Percentiles rank a stretch among this genome's conserved stretches.
phyloP scores from a whole-genome alignment of 1,140 invertebrate genomes.

The Heliconius himera region DNA sequence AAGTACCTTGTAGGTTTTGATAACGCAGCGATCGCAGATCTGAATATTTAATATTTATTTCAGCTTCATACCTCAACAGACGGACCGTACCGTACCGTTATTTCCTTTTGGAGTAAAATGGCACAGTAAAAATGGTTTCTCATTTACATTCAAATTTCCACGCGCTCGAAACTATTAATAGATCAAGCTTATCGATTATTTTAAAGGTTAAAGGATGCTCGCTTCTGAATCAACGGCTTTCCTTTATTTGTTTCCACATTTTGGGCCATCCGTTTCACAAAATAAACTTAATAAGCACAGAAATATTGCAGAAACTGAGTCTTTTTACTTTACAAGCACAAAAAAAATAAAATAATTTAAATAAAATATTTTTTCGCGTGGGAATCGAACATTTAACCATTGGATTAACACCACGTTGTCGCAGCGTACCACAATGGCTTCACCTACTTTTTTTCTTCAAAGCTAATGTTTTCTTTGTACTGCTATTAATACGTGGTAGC shows the following conservation, averaged over 20 bases:
- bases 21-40: too few species aligned
- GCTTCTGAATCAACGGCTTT: background rate
- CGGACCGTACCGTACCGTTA: too few species aligned
- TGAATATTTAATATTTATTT: too few species aligned
- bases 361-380: background rate
- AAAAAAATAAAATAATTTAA: background rate
- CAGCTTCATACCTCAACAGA: too few species aligned
- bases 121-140: background rate
- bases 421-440: background rate
- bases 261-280: background rate
- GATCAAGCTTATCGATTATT: background rate
- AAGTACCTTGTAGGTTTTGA: too few species aligned
- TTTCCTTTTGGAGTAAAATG: too few species aligned
- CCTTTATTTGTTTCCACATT: background rate
- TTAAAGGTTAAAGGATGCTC: background rate
- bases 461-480: slow-evolving; percentile 31
- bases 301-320: too few species aligned
- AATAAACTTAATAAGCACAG: background rate
- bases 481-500: slow-evolving; percentile 36
- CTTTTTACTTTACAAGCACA: too few species aligned
- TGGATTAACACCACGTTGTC: background rate
- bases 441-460: slow-evolving; percentile 22
- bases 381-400: background rate
- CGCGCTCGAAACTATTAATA: background rate
- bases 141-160: background rate